Conservation (phyloP, 2,888 invertebrate species). For the Chloromyia formosa region DNA sequence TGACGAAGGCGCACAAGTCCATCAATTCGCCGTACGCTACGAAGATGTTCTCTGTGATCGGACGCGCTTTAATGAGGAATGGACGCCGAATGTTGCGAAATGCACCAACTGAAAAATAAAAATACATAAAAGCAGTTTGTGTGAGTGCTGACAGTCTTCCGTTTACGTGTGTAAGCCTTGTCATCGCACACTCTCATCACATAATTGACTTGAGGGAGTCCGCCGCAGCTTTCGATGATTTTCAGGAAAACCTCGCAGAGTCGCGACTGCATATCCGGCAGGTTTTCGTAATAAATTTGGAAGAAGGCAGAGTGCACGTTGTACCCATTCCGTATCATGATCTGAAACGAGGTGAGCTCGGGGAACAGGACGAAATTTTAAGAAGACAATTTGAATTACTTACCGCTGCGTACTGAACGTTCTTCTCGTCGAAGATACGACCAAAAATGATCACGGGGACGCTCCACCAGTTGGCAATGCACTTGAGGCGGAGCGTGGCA, state of each 20-base stretch:
- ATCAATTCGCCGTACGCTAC: conserved; percentile 55
- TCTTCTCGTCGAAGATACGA: conserved; percentile 51
- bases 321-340: conserved; percentile 52
- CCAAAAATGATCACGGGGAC: conserved; percentile 57
- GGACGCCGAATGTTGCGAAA: conserved; percentile 50
- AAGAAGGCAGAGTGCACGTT: conserved; percentile 52
- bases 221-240: conserved; percentile 55
- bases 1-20: conserved; percentile 53
- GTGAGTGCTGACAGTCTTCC: neutral
- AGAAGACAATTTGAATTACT: conserved; percentile 17
- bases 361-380: neutral
- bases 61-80: conserved; percentile 53
- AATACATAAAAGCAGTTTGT: neutral
- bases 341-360: conserved; percentile 18
- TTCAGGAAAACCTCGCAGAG: conserved; percentile 55
- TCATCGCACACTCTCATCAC: conserved; percentile 55
- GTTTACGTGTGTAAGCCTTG: conserved; percentile 54
- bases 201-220: conserved; percentile 55
- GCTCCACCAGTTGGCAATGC: conserved; percentile 57
- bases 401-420: conserved; percentile 55
- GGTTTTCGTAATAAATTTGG: conserved; percentile 52
- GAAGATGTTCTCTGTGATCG: conserved; percentile 50
- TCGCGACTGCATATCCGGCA: conserved; percentile 57
- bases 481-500: conserved; percentile 55
- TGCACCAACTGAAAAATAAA: conserved; percentile 53